A percentile compares a stretch with the other conserved stretches of the same genome.
phyloP scores from a whole-genome alignment of 37 sponge, comb jelly and placozoan genomes.

The Oopsacas minuta region DNA sequence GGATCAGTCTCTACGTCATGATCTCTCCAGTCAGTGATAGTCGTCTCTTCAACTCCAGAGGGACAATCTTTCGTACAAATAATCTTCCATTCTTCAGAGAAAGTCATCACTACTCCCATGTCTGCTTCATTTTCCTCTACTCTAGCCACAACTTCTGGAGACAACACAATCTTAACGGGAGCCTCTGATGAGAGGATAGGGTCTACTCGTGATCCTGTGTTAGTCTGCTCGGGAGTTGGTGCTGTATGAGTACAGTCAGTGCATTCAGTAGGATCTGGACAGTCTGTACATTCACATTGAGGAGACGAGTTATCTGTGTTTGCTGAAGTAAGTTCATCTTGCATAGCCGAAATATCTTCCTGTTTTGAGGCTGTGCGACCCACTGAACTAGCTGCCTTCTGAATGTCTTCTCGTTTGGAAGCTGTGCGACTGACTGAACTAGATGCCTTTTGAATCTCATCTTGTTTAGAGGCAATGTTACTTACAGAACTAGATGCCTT shows the following conservation, averaged over 20 bases:
- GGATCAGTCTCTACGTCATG: not conserved
- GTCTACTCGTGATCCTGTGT: not conserved
- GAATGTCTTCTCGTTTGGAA: not conserved
- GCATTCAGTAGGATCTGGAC: not conserved
- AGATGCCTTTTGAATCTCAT: not conserved
- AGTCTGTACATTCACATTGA: not conserved
- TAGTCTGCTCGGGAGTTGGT: not conserved
- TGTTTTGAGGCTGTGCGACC: not conserved
- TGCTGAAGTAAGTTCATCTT: not conserved
- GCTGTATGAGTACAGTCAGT: not conserved
- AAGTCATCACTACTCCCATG: not conserved
- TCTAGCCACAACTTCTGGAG: not conserved
- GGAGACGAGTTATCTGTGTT: not conserved
- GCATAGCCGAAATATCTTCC: not conserved
- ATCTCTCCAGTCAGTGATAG: slow-evolving; percentile 8
- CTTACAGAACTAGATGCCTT: not conserved
- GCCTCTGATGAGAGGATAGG: not conserved
- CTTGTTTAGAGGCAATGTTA: not conserved
- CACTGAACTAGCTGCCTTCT: not conserved
- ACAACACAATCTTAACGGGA: not conserved
- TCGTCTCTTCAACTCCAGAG: not conserved
- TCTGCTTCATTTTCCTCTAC: not conserved
- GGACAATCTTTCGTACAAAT: not conserved
- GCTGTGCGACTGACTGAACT: not conserved
- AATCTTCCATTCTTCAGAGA: slow-evolving; percentile 9